These are phyloP conservation scores for Heteronetta atricapilla DNA, from an alignment of 2,113 vertebrate species.

Conservation along the genomic window DNA sequence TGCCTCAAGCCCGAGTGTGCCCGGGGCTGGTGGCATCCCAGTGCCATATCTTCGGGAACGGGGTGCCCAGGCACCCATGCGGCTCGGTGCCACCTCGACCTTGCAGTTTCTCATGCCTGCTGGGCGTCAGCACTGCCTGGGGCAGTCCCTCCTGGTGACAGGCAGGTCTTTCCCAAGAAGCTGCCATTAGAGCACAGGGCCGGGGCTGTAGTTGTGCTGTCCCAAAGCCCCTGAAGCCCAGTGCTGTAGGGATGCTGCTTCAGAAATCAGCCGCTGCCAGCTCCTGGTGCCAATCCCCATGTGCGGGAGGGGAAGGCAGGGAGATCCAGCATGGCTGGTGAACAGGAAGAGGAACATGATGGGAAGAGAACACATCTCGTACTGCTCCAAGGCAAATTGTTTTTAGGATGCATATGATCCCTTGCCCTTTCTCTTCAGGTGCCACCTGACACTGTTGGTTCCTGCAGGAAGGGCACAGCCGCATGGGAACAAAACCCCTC, in stretches of 20 bases:
- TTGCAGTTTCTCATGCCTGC: too few relatives aligned
- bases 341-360: too few relatives aligned
- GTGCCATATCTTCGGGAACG: not conserved
- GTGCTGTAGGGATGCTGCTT: not conserved
- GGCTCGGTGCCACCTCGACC: not conserved
- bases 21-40: not conserved
- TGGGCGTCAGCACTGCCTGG: too few relatives aligned
- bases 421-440: not conserved
- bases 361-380: not conserved
- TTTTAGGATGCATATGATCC: not conserved
- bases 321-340: not conserved
- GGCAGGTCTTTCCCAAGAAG: not conserved
- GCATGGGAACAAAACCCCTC: not conserved
- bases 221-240: not conserved
- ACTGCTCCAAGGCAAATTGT: not conserved
- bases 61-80: too few relatives aligned
- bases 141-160: too few relatives aligned
- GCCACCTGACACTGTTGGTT: not conserved
- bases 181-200: accelerated
- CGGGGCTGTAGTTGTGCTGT: not conserved
- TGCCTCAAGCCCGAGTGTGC: too few relatives aligned
- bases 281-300: too few relatives aligned
- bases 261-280: not conserved
- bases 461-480: not conserved
- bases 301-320: not conserved